Evolutionary conservation across 2,888 invertebrate genomes (phyloP), one percentile per base, ranked within the genome.

Genomic region (Pyralis farinalis): DNA sequence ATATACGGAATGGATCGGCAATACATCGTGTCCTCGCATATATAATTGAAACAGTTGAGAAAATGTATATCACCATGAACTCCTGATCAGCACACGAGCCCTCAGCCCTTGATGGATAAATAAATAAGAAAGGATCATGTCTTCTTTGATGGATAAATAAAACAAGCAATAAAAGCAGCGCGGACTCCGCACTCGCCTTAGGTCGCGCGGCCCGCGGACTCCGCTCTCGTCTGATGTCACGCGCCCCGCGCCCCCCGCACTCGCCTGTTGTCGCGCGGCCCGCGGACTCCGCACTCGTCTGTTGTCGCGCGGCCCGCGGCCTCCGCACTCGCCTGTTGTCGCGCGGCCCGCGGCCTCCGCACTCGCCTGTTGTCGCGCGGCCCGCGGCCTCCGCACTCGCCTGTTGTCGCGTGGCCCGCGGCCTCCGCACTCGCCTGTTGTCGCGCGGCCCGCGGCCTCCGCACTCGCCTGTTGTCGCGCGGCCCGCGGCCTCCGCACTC

Each of bases 271-370:
- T 35, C 35, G 36, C 36, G 28, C 30, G 46, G 37, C 44, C 31
- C 49, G 11, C 37, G 34, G 49, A 49, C 51, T 55, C 51, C 51
- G 48, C 41, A 37, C 39, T 46, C 42, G 52, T 52, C 53, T 54
- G 55, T 58, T 52, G 53, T 53, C 55, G 50, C 53, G 44, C 53
- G 51, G 46, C 43, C 43, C 49, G 46, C 49, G 49, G 47, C 44
- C 51, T 49, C 36, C 34, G 37, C 41, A 43, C 39, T 38, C 31
- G 44, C 46, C 48, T 46, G 47, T 47, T 45, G 46, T 47, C 38
- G 46, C 29, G 12, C 32, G 8, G 12, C 6, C 7, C 10, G 12
- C 6, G n/a, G 33, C 38, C 32, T 49, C 35, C 34, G 39, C 41
- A 43, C 39, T 39, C 31, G 46, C 46, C 48, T 46, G 47, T 47